Conservation (phyloP, 1,140 invertebrate species). For the Archegozetes longisetosus region DNA sequence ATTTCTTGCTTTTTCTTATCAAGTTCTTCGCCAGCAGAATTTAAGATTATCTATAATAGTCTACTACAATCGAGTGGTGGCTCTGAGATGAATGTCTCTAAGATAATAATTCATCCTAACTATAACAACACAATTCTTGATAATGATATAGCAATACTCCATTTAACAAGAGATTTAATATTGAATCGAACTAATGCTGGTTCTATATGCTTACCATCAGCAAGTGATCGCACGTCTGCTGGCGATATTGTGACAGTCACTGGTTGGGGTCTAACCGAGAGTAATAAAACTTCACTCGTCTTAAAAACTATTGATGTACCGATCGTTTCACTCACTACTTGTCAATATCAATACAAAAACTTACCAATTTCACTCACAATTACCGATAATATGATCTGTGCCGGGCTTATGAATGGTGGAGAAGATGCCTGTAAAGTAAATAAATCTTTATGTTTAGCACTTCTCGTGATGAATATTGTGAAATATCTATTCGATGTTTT, state of each 20-base stretch:
- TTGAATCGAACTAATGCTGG: background rate
- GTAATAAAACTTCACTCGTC: background rate
- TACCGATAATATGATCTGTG: conserved; percentile 7
- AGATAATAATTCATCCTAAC: background rate
- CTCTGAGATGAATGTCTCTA: background rate
- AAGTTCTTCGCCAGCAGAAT: background rate
- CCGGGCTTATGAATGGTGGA: background rate
- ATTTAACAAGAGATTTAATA: background rate
- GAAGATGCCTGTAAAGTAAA: conserved; percentile 43
- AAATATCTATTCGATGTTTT: no score
- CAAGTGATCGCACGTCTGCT: background rate
- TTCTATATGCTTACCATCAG: background rate
- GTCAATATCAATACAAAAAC: background rate
- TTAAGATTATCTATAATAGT: background rate
- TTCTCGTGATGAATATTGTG: no score
- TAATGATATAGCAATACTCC: conserved; percentile 1
- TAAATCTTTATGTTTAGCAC: no score
- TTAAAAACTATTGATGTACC: background rate
- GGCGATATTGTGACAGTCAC: no score
- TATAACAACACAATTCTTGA: background rate
- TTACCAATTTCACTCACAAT: background rate
- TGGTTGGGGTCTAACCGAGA: background rate
- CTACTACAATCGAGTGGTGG: background rate
- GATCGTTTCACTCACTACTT: background rate
- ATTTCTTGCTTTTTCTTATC: background rate